Evolutionary conservation across 2,113 vertebrate genomes (phyloP).

Genomic region (Peromyscus polionotus): DNA sequence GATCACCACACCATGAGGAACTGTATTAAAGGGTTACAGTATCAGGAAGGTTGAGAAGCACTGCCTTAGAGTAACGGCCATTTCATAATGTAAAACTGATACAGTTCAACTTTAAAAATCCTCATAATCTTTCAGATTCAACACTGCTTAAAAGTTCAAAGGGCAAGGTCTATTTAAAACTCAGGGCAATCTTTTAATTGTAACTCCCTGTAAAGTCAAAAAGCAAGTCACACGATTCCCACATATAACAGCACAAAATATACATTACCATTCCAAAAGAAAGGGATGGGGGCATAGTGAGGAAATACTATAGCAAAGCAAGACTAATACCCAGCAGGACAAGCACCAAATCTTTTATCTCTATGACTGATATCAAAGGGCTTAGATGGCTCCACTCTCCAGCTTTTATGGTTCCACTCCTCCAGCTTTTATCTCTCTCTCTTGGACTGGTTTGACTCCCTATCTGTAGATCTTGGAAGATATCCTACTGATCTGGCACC

Average conservation of each 20-base stretch:
- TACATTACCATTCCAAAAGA: not conserved
- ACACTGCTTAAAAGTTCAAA: not conserved
- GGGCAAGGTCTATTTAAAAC: not conserved
- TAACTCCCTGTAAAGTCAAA: not conserved
- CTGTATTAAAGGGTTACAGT: not conserved
- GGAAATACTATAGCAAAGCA: not conserved
- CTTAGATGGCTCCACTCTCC: not conserved
- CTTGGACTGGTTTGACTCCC: not conserved
- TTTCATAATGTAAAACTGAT: not conserved
- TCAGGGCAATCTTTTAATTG: not conserved
- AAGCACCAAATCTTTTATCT: not conserved
- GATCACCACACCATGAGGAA: not conserved
- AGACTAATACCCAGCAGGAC: not conserved
- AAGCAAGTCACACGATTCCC: not conserved
- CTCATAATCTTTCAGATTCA: not conserved
- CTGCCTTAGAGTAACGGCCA: not conserved
- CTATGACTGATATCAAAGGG: not conserved
- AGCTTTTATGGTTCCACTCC: not conserved
- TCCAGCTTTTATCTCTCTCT: no score
- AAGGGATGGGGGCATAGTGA: no score
- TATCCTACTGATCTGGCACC: not conserved
- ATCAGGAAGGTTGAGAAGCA: not conserved
- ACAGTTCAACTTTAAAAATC: not conserved
- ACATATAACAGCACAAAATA: not conserved
- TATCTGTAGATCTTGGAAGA: not conserved